phyloP scores from a whole-genome alignment of 2,797 vertebrate genomes.

The Dallia pectoralis region DNA sequence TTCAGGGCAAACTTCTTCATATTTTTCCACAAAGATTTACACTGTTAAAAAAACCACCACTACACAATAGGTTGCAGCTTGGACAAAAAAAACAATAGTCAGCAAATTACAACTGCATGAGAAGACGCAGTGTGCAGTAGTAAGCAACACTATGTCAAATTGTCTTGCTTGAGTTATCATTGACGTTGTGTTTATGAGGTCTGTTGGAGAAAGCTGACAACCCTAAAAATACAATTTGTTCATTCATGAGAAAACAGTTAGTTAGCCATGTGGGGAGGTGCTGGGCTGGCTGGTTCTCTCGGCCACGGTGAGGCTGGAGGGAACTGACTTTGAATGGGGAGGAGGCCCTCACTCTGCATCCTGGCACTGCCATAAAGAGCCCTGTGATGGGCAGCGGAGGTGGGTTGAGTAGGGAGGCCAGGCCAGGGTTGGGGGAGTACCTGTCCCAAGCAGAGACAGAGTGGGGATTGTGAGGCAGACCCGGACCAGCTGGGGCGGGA shows the following conservation, averaged over 20 bases:
- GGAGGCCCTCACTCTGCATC: slow-evolving; percentile 4
- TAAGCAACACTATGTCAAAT: neutral
- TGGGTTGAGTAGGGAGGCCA: slow-evolving; percentile 25
- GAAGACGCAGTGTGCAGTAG: neutral
- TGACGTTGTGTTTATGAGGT: neutral
- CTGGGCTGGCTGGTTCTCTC: neutral
- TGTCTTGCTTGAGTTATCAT: neutral
- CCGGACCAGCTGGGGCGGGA: slow-evolving; percentile 53
- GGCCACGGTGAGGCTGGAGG: slow-evolving; percentile 9
- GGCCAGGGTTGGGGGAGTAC: slow-evolving; percentile 49
- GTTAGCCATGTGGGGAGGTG: slow-evolving; percentile 3
- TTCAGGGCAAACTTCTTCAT: neutral
- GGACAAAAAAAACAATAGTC: neutral
- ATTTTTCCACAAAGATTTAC: neutral
- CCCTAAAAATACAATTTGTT: neutral
- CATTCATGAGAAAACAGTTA: neutral
- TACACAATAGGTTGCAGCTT: neutral
- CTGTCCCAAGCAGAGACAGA: slow-evolving; percentile 48
- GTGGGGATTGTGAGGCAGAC: slow-evolving; percentile 50
- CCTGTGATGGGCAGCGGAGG: slow-evolving; percentile 32
- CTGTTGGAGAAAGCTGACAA: neutral
- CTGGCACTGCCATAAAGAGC: slow-evolving; percentile 53
- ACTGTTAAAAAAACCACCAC: neutral
- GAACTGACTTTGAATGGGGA: slow-evolving; percentile 48
- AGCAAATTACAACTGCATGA: neutral